A percentile compares a stretch with the other conserved stretches of the same genome.
These are phyloP conservation scores for Eupithecia abbreviata DNA, from an alignment of 2,888 invertebrate genomes.

Conservation along the genomic window DNA sequence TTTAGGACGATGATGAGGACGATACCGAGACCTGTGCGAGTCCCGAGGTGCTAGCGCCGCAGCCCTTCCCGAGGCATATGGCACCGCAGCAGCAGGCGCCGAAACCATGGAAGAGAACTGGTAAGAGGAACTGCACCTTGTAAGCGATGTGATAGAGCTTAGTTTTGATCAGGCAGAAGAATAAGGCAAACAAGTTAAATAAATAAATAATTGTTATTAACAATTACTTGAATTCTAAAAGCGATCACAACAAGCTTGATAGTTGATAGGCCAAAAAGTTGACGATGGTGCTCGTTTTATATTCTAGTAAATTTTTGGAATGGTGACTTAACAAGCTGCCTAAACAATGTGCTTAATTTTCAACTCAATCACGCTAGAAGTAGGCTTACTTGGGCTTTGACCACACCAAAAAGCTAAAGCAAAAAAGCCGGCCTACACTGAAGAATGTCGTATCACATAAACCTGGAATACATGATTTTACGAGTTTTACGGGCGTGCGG, in stretches of 20 bases:
- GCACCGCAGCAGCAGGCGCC: conserved; percentile 67
- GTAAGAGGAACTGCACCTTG: conserved; percentile 53
- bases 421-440: not conserved
- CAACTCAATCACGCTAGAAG: not conserved
- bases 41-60: conserved; percentile 73
- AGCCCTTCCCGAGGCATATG: conserved; percentile 76
- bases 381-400: conserved; percentile 3
- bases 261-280: not conserved
- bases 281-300: not conserved
- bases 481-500: not conserved
- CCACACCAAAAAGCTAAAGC: not conserved
- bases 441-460: not conserved
- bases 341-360: not conserved
- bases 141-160: not conserved
- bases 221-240: not conserved
- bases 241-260: not conserved
- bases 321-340: not conserved
- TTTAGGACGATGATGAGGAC: conserved; percentile 79
- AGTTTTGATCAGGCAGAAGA: not conserved
- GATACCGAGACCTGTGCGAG: conserved; percentile 75
- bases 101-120: conserved; percentile 82
- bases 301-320: not conserved
- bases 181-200: not conserved
- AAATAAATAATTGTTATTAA: no score
- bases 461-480: not conserved